Conservation (phyloP, 2,113 vertebrate genomes). For the Cichladusa arquata region DNA sequence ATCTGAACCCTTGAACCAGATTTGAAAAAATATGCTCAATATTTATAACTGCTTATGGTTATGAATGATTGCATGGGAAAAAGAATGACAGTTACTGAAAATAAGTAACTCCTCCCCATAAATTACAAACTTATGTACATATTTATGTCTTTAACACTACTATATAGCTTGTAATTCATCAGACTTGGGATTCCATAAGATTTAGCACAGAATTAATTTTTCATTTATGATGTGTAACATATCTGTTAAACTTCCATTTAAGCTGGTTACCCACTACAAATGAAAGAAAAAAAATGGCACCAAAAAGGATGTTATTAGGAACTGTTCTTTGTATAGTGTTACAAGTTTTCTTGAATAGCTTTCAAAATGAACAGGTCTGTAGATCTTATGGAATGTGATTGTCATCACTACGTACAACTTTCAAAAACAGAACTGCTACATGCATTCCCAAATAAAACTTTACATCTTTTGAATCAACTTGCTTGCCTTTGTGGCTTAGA, state of each 20-base stretch:
- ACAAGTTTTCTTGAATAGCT: neutral
- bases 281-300: neutral
- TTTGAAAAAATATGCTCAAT: neutral
- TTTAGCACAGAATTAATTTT: neutral
- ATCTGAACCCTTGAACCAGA: neutral
- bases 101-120: neutral
- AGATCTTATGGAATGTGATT: neutral
- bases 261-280: neutral
- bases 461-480: neutral
- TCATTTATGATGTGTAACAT: neutral
- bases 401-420: neutral
- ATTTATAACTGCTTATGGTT: neutral
- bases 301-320: neutral
- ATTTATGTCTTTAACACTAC: neutral
- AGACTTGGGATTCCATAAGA: neutral
- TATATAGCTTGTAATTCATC: neutral
- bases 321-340: neutral
- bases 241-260: neutral
- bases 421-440: neutral
- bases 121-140: neutral
- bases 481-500: neutral
- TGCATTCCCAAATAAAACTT: neutral
- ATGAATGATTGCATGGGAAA: neutral
- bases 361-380: neutral
- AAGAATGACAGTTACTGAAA: neutral